Evolutionary conservation across 2,888 invertebrate species (phyloP).

Genomic region (Cryptops parisi): DNA sequence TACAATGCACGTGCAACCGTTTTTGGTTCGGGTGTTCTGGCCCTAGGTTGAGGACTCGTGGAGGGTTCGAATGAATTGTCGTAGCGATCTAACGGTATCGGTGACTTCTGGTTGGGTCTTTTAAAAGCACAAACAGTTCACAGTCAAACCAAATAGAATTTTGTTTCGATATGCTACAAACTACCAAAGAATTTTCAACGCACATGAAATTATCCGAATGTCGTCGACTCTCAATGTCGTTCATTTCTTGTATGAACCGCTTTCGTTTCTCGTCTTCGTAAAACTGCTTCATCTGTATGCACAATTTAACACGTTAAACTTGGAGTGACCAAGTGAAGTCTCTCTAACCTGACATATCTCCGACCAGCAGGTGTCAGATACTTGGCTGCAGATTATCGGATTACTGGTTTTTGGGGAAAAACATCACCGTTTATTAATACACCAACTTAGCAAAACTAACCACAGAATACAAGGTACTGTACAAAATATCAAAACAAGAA

Average conservation of each 20-base stretch:
- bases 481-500: no score
- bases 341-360: no score
- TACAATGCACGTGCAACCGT: constrained; percentile 76
- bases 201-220: constrained; percentile 86
- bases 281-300: constrained; percentile 21
- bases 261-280: constrained; percentile 76
- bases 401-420: no score
- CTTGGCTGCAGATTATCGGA: no score
- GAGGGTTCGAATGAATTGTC: constrained; percentile 57
- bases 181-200: not conserved
- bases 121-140: constrained; percentile 16
- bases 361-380: no score
- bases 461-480: no score
- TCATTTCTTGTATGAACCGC: constrained; percentile 77
- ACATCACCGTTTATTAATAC: no score
- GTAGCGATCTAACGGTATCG: constrained; percentile 80
- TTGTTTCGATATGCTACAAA: not conserved
- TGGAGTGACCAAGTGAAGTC: not conserved
- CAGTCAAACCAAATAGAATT: not conserved
- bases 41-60: constrained; percentile 34
- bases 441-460: no score
- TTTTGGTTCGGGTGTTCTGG: constrained; percentile 42
- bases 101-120: constrained; percentile 77
- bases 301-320: not conserved
- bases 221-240: constrained; percentile 83